Conservation (phyloP, 2,797 vertebrate genomes). For the Pipistrellus nathusii region DNA sequence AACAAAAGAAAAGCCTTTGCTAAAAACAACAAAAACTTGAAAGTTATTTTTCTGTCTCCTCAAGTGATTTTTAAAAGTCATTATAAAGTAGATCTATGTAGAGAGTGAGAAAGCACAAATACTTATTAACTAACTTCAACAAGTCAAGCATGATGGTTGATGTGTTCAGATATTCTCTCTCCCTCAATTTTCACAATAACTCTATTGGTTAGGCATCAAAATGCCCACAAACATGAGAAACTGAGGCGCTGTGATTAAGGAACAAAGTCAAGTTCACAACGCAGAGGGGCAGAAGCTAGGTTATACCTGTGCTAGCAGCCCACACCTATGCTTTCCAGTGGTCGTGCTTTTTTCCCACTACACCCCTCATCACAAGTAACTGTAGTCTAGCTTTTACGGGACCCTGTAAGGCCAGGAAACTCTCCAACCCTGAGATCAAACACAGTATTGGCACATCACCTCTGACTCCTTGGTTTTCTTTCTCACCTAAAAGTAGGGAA, state of each 20-base stretch:
- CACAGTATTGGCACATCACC: neutral
- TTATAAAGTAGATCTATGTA: neutral
- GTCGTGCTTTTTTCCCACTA: neutral
- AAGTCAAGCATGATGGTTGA: neutral
- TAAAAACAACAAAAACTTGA: neutral
- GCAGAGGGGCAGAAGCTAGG: neutral
- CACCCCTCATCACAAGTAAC: neutral
- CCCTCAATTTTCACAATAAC: slow-evolving; percentile 16
- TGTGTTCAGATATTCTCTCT: neutral
- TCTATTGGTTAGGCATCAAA: slow-evolving; percentile 11
- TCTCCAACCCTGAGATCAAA: neutral
- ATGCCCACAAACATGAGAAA: neutral
- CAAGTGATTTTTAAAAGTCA: neutral
- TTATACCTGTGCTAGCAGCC: neutral
- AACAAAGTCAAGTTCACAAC: neutral
- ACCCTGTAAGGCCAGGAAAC: neutral
- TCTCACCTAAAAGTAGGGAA: neutral
- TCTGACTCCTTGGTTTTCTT: neutral
- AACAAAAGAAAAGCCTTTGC: neutral
- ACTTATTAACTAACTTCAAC: neutral
- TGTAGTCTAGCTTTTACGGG: neutral
- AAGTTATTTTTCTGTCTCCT: slow-evolving; percentile 26
- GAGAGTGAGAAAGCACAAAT: neutral
- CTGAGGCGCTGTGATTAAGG: neutral
- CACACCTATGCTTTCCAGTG: neutral